Percentiles rank a stretch among this genome's conserved stretches.
phyloP scores from a whole-genome alignment of 2,888 invertebrate genomes.

The Tachina fera region DNA sequence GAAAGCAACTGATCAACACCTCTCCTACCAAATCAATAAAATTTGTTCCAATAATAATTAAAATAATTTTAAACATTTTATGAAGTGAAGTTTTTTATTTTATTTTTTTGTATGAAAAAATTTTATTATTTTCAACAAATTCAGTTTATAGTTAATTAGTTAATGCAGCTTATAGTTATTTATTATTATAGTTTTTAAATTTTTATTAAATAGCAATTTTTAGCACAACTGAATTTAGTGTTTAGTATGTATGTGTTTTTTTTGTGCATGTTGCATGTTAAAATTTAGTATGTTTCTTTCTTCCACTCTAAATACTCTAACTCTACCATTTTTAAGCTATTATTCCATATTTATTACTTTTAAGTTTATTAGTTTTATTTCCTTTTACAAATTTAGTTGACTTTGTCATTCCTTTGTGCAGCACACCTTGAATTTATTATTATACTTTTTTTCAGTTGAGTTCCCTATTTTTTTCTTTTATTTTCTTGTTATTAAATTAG shows the following conservation, averaged over 20 bases:
- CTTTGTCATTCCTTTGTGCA: conserved; percentile 48
- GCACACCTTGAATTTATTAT: conserved; percentile 49
- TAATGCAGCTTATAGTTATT: conserved; percentile 48
- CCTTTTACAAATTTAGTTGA: conserved; percentile 6
- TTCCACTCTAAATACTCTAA: conserved; percentile 42
- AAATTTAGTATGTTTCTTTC: conserved; percentile 45
- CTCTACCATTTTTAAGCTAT: conserved; percentile 46
- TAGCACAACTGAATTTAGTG: conserved; percentile 58
- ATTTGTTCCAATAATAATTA: conserved; percentile 49
- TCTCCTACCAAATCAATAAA: conserved; percentile 79
- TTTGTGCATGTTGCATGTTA: conserved; percentile 79
- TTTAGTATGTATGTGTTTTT: conserved; percentile 71
- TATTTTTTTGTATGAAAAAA: conserved; percentile 45
- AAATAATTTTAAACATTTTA: conserved; percentile 66
- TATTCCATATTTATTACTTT: conserved; percentile 15
- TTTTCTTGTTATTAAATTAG: conserved; percentile 15
- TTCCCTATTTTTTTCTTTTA: conserved; percentile 24
- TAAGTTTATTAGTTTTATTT: conserved; percentile 13
- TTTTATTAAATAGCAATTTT: conserved; percentile 39
- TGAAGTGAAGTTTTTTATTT: conserved; percentile 24
- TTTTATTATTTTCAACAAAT: conserved; percentile 10
- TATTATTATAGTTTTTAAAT: conserved; percentile 26
- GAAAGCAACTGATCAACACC: conserved; percentile 83
- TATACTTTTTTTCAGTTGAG: conserved; percentile 25
- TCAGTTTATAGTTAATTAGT: conserved; percentile 40